Percentiles rank a stretch among this genome's conserved stretches.
Conservation (phyloP, 2,888 invertebrate genomes). For the Eurytoma adleriae region DNA sequence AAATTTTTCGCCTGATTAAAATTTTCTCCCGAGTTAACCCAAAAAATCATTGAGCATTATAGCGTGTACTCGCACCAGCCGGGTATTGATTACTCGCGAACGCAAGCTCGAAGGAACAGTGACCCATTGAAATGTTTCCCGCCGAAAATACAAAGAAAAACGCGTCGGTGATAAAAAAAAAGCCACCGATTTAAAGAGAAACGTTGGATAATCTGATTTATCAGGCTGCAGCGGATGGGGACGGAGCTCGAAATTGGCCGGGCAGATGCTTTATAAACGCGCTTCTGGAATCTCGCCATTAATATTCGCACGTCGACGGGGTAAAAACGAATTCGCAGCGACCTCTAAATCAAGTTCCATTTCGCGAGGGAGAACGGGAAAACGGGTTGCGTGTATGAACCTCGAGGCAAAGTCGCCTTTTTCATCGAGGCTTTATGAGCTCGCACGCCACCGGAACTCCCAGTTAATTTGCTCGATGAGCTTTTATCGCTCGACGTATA, state of each 20-base stretch:
- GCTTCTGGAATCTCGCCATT: slow-evolving; percentile 60
- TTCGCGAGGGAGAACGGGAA: not conserved
- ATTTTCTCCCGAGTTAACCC: too few species aligned
- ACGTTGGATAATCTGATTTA: slow-evolving; percentile 16
- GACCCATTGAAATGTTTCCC: not conserved
- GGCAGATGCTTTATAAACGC: slow-evolving; percentile 13
- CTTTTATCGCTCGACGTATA: slow-evolving; percentile 12
- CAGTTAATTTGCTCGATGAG: slow-evolving; percentile 24
- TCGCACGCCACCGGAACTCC: not conserved
- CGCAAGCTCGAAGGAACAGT: too few species aligned
- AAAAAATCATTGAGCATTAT: too few species aligned
- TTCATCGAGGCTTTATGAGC: slow-evolving; percentile 10
- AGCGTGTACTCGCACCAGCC: too few species aligned
- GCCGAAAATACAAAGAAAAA: not conserved
- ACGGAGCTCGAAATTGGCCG: slow-evolving; percentile 6
- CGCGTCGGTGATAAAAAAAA: not conserved
- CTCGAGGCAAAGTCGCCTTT: not conserved
- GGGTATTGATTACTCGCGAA: too few species aligned
- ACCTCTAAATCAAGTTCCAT: slow-evolving; percentile 44
- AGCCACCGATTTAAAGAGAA: not conserved
- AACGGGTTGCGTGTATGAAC: not conserved
- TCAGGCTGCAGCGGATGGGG: not conserved
- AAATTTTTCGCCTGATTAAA: too few species aligned
- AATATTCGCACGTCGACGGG: not conserved
- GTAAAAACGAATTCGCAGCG: slow-evolving; percentile 9